These are phyloP conservation scores for Trichopria drosophilae DNA, from an alignment of 2,888 invertebrate species.

Conservation along the genomic window DNA sequence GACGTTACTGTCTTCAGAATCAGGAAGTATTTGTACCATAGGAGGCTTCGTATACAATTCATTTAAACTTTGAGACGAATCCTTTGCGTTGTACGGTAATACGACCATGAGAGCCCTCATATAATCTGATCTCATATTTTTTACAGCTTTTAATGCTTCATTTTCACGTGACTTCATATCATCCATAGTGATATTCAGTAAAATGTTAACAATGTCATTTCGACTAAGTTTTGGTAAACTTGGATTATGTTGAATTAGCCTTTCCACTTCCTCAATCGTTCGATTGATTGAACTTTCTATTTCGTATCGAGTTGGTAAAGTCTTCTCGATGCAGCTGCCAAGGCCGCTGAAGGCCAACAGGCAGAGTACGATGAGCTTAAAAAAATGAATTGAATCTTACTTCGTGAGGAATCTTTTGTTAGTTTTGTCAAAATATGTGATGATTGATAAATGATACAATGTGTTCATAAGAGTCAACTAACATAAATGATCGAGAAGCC, in stretches of 20 bases:
- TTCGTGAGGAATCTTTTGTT: too few relatives aligned
- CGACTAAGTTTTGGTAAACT: constrained; percentile 67
- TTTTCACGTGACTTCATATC: constrained; percentile 47
- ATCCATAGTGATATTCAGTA: constrained; percentile 64
- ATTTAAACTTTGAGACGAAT: constrained; percentile 63
- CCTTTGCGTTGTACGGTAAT: constrained; percentile 66
- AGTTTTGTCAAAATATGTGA: too few relatives aligned
- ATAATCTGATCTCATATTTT: constrained; percentile 55
- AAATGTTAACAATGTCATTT: constrained; percentile 68
- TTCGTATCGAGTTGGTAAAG: constrained; percentile 46
- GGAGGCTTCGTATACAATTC: constrained; percentile 71
- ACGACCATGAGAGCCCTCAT: constrained; percentile 68
- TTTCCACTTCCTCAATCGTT: constrained; percentile 71
- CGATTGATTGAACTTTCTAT: constrained; percentile 54
- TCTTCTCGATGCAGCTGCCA: constrained; percentile 37
- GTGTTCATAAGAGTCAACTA: too few relatives aligned
- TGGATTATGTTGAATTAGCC: constrained; percentile 65
- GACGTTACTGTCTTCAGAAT: too few relatives aligned
- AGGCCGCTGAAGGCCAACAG: constrained; percentile 45
- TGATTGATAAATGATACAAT: too few relatives aligned
- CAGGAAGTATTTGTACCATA: constrained; percentile 63
- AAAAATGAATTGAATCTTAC: constrained; percentile 23
- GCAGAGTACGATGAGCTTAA: constrained; percentile 46
- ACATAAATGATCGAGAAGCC: too few relatives aligned
- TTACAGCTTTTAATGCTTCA: constrained; percentile 38